These are phyloP conservation scores for Tupiocoris notatus DNA, from an alignment of 2,888 invertebrate genomes.

Conservation along the genomic window DNA sequence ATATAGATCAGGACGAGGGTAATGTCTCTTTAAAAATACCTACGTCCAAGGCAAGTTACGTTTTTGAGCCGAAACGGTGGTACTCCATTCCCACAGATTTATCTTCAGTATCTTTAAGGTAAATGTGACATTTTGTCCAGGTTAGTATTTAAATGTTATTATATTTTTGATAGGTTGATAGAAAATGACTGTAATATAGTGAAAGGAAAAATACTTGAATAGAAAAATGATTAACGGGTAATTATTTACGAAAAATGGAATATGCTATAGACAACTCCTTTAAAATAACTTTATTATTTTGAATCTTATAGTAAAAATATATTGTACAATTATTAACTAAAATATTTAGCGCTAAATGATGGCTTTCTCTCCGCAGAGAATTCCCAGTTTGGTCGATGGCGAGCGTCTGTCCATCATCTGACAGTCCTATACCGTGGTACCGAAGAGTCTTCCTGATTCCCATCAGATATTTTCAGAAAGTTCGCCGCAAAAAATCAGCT, in stretches of 20 bases:
- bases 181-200: too few relatives aligned
- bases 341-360: too few relatives aligned
- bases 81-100: slow-evolving; percentile 40
- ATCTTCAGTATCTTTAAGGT: slow-evolving; percentile 25
- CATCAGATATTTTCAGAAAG: slow-evolving; percentile 44
- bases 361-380: neutral
- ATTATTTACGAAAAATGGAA: too few relatives aligned
- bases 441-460: slow-evolving; percentile 34
- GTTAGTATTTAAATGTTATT: too few relatives aligned
- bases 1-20: slow-evolving; percentile 27
- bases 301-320: too few relatives aligned
- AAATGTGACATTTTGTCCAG: too few relatives aligned
- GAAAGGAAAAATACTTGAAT: too few relatives aligned
- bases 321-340: too few relatives aligned
- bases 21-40: neutral
- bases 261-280: too few relatives aligned
- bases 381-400: neutral
- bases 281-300: too few relatives aligned
- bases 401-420: slow-evolving; percentile 9
- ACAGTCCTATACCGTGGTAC: slow-evolving; percentile 20
- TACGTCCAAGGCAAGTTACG: neutral
- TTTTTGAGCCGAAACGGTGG: slow-evolving; percentile 41
- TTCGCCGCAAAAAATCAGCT: neutral
- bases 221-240: too few relatives aligned
- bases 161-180: too few relatives aligned